phyloP scores from a whole-genome alignment of 2,888 invertebrate genomes.

The Tholera decimalis region DNA sequence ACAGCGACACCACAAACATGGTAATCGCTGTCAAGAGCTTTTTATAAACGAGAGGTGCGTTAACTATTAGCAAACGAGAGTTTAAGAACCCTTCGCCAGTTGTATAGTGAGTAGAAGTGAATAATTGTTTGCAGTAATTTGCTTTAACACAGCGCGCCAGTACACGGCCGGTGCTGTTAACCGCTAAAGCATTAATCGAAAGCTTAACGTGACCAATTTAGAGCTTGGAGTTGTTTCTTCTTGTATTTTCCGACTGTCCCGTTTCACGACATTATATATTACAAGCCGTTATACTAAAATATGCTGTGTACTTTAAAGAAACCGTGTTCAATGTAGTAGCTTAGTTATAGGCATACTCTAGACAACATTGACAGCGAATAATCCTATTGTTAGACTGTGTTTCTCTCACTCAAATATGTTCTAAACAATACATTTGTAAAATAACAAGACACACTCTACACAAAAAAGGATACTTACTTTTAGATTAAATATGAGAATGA shows the following conservation, averaged over 20 bases:
- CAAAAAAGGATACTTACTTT: slow-evolving; percentile 65
- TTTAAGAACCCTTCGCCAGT: slow-evolving; percentile 53
- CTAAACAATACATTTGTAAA: slow-evolving; percentile 37
- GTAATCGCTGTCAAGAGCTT: slow-evolving; percentile 66
- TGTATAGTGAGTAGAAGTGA: slow-evolving; percentile 67
- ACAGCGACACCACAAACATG: slow-evolving; percentile 62
- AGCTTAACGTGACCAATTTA: slow-evolving; percentile 90
- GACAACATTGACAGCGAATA: slow-evolving; percentile 70
- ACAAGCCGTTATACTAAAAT: slow-evolving; percentile 77
- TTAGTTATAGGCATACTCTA: slow-evolving; percentile 67
- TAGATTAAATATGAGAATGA: slow-evolving; percentile 53
- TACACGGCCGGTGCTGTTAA: slow-evolving; percentile 75
- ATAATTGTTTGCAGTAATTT: slow-evolving; percentile 76
- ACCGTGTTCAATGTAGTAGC: slow-evolving; percentile 72
- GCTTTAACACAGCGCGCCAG: slow-evolving; percentile 77
- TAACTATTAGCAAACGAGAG: slow-evolving; percentile 39
- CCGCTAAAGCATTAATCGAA: slow-evolving; percentile 85
- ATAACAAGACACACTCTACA: slow-evolving; percentile 65
- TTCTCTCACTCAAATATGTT: slow-evolving; percentile 13
- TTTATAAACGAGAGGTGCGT: slow-evolving; percentile 58
- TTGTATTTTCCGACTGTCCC: slow-evolving; percentile 87
- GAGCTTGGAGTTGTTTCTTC: slow-evolving; percentile 88
- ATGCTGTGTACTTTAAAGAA: slow-evolving; percentile 72
- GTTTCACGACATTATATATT: slow-evolving; percentile 84
- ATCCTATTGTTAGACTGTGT: slow-evolving; percentile 69